phyloP scores from a whole-genome alignment of 2,113 vertebrate genomes.

The Nannobrachium achirus region DNA sequence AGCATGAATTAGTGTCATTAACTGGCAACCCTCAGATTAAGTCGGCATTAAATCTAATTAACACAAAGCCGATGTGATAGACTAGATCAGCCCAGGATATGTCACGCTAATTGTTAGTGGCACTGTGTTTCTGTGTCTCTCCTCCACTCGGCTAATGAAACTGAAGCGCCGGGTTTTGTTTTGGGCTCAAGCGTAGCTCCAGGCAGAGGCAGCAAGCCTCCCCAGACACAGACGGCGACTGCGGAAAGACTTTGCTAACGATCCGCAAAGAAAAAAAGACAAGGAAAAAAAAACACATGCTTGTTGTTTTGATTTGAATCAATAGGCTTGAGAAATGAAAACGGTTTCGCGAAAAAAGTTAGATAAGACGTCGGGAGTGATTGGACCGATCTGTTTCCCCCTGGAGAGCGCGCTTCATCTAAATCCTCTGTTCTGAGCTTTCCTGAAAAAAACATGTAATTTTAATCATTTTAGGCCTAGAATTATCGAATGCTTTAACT shows the following conservation, averaged over 20 bases:
- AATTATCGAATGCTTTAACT: too few relatives aligned
- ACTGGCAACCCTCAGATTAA: slow-evolving; percentile 40
- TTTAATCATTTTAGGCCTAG: too few relatives aligned
- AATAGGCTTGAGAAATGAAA: slow-evolving; percentile 8
- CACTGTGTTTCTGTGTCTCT: slow-evolving; percentile 35
- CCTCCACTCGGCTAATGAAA: slow-evolving; percentile 38
- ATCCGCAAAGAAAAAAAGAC: slow-evolving; percentile 2
- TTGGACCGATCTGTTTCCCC: not conserved
- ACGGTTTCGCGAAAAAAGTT: not conserved
- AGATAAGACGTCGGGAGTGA: not conserved
- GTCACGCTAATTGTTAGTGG: slow-evolving; percentile 52
- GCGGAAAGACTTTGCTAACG: slow-evolving; percentile 39
- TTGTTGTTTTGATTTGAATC: slow-evolving; percentile 21
- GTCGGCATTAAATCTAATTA: slow-evolving; percentile 50
- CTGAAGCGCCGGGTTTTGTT: slow-evolving; percentile 25
- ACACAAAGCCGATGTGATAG: slow-evolving; percentile 45
- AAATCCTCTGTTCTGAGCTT: not conserved
- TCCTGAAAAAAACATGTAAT: not conserved
- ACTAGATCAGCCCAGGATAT: slow-evolving; percentile 30
- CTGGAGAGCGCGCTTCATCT: not conserved
- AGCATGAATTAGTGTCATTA: slow-evolving; percentile 53
- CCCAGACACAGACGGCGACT: slow-evolving; percentile 11
- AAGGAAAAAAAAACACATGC: slow-evolving; percentile 16
- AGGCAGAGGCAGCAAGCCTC: slow-evolving; percentile 3
- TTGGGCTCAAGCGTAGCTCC: slow-evolving; percentile 29